Evolutionary conservation across 2,888 invertebrate genomes (phyloP).

Genomic region (Drosophila engyochracea): DNA sequence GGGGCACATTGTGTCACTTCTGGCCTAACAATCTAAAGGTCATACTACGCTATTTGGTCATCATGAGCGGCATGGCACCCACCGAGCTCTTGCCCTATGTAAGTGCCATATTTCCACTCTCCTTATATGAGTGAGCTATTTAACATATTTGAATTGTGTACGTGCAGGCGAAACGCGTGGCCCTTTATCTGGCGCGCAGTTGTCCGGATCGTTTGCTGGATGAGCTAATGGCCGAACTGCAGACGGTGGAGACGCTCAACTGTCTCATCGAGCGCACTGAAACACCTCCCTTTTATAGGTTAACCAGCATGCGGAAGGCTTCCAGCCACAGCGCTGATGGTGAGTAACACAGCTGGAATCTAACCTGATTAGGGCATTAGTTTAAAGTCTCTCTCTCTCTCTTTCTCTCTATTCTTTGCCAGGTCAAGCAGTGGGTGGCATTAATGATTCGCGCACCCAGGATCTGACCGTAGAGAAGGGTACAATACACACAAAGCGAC

Average conservation of each 20-base stretch:
- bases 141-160: conserved; percentile 1
- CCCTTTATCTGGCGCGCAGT: conserved; percentile 95
- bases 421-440: conserved; percentile 85
- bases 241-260: conserved; percentile 98
- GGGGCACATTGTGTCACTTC: conserved; percentile 97
- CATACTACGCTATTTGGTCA: conserved; percentile 97
- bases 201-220: conserved; percentile 96
- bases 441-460: conserved; percentile 85
- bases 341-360: conserved; percentile 25
- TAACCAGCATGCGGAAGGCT: conserved; percentile 96
- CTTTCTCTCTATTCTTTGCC: not conserved
- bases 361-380: not conserved
- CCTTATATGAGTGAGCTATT: not conserved
- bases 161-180: conserved; percentile 95
- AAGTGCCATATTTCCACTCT: conserved; percentile 85
- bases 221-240: conserved; percentile 98
- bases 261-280: conserved; percentile 98
- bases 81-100: conserved; percentile 96
- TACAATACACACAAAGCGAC: conserved; percentile 98
- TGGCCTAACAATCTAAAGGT: conserved; percentile 99
- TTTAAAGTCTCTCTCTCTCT: not conserved
- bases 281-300: conserved; percentile 98
- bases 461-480: conserved; percentile 93
- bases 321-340: conserved; percentile 92
- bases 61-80: conserved; percentile 99